Conservation (phyloP, 2,797 vertebrate genomes). For the Heterohyrax brucei region DNA sequence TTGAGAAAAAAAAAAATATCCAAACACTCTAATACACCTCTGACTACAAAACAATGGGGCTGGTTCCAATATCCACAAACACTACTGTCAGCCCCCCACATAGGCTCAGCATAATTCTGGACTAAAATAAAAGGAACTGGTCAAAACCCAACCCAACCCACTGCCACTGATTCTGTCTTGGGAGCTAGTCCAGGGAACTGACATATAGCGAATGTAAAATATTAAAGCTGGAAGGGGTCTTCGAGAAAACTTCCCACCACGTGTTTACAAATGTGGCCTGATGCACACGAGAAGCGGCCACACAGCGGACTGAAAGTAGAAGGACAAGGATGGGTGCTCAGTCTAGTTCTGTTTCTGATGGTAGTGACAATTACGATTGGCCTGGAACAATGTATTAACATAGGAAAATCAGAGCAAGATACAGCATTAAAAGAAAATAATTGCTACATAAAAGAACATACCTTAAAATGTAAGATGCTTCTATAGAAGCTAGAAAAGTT, state of each 20-base stretch:
- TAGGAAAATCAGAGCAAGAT: background rate
- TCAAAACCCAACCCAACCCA: background rate
- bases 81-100: background rate
- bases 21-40: background rate
- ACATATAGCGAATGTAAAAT: background rate
- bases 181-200: constrained; percentile 33
- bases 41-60: constrained; percentile 15
- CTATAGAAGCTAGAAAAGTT: background rate
- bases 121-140: constrained; percentile 37
- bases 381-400: background rate
- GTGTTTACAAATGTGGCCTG: background rate
- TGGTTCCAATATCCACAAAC: constrained; percentile 55
- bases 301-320: background rate
- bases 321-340: background rate
- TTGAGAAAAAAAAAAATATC: background rate
- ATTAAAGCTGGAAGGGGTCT: background rate
- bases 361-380: background rate
- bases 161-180: background rate
- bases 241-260: background rate
- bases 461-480: constrained; percentile 10
- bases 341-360: background rate
- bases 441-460: background rate
- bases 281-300: background rate
- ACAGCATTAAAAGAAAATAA: background rate
- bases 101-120: background rate